Conservation (phyloP, 1,140 invertebrate species). For the Caenorhabditis inopinata region DNA sequence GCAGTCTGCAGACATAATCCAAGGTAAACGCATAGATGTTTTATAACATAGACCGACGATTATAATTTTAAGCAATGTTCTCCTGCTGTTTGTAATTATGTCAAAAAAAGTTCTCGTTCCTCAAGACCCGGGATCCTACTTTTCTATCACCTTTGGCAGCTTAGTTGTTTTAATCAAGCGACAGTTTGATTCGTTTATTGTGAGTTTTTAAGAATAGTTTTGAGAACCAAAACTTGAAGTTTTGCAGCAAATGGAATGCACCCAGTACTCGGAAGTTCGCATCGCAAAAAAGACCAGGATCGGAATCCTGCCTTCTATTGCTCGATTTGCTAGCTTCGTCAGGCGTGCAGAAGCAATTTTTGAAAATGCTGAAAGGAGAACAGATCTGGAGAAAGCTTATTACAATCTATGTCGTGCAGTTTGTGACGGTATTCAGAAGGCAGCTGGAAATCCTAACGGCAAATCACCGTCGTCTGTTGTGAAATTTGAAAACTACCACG, state of each 20-base stretch:
- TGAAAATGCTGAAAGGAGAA: conserved; percentile 36
- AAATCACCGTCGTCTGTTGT: conserved; percentile 90
- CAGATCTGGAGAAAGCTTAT: conserved; percentile 71
- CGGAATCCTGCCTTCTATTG: conserved; percentile 69
- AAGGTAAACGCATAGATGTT: conserved; percentile 27
- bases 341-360: conserved; percentile 25
- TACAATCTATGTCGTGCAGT: conserved; percentile 80
- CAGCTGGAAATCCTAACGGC: conserved; percentile 83
- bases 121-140: conserved; percentile 85
- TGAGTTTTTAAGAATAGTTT: conserved; percentile 53
- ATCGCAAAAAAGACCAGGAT: conserved; percentile 78
- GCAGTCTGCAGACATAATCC: conserved; percentile 49
- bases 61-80: conserved; percentile 76
- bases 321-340: conserved; percentile 14
- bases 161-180: conserved; percentile 88
- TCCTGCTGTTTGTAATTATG: conserved; percentile 84
- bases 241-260: conserved; percentile 75
- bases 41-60: neutral
- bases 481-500: conserved; percentile 87
- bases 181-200: conserved; percentile 88
- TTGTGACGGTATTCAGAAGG: conserved; percentile 79
- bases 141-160: conserved; percentile 84
- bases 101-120: conserved; percentile 86
- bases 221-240: too few species aligned
- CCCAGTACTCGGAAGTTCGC: conserved; percentile 78